These are phyloP conservation scores for Cynoglossus semilaevis DNA, from an alignment of 2,113 vertebrate species.

Conservation along the genomic window DNA sequence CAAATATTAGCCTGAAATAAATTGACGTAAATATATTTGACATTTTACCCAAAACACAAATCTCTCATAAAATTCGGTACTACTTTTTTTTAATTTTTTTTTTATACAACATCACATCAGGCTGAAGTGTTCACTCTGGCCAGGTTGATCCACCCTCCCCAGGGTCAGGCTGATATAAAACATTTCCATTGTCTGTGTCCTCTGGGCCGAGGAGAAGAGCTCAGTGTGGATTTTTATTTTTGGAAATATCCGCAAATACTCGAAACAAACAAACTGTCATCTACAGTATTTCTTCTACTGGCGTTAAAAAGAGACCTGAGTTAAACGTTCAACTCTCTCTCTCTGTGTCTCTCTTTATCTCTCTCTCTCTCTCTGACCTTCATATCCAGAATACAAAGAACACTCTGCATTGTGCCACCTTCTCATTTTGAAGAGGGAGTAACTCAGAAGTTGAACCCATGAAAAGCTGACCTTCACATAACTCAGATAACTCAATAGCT, in stretches of 20 bases:
- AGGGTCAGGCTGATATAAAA: not conserved
- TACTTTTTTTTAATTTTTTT: too few species aligned
- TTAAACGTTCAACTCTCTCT: constrained; percentile 7
- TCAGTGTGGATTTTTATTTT: constrained; percentile 26
- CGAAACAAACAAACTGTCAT: constrained; percentile 16
- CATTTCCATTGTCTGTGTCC: not conserved
- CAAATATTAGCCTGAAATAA: too few species aligned
- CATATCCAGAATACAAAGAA: constrained; percentile 22
- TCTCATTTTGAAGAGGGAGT: constrained; percentile 8
- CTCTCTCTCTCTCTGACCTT: constrained; percentile 22
- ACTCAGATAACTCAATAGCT: constrained; percentile 20
- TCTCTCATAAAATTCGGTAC: too few species aligned
- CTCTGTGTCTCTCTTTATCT: not conserved
- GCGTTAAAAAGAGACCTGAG: not conserved
- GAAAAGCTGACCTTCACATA: constrained; percentile 42
- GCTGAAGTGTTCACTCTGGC: too few species aligned
- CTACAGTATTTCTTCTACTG: constrained; percentile 1
- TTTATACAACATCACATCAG: too few species aligned
- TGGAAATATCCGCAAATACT: constrained; percentile 11
- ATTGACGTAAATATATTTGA: too few species aligned
- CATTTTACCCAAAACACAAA: too few species aligned
- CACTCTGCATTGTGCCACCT: constrained; percentile 20
- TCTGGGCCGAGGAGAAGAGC: constrained; percentile 13
- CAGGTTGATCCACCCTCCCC: too few species aligned
- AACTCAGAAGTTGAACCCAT: constrained; percentile 22